Evolutionary conservation across 1,140 invertebrate species (phyloP).

Genomic region (Aporrectodea caliginosa): DNA sequence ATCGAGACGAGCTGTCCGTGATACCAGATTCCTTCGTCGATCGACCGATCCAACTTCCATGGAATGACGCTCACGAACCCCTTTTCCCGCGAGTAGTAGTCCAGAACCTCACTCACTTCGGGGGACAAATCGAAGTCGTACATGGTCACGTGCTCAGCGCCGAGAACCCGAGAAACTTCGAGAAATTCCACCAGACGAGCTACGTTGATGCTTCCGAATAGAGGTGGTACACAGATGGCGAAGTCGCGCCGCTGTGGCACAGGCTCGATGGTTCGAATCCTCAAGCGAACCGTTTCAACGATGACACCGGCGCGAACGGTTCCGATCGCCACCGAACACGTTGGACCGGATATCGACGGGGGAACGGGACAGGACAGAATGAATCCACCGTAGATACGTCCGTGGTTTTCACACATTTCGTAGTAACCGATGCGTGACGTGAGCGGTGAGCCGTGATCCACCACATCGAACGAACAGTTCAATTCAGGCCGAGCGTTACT

Average conservation of each 20-base stretch:
- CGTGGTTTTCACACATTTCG: conserved; percentile 53
- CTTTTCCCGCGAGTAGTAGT: conserved; percentile 6
- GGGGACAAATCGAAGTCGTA: conserved; percentile 41
- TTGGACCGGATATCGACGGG: conserved; percentile 16
- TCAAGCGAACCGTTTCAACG: not conserved
- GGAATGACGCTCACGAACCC: conserved; percentile 12
- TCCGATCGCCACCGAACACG: conserved; percentile 18
- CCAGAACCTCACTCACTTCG: conserved; percentile 28
- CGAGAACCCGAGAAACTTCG: conserved; percentile 47
- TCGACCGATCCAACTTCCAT: not conserved
- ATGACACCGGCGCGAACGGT: not conserved
- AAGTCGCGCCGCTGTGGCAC: not conserved
- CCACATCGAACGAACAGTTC: conserved; percentile 8
- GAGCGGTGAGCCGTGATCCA: not conserved
- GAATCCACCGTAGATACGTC: conserved; percentile 43
- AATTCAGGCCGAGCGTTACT: not conserved
- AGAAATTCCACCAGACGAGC: conserved; percentile 48
- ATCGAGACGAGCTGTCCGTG: conserved; percentile 49
- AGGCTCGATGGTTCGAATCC: not conserved
- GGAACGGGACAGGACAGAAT: conserved; percentile 48
- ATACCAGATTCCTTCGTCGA: conserved; percentile 44
- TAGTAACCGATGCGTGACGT: conserved; percentile 27
- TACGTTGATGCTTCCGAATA: conserved; percentile 46
- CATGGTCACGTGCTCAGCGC: conserved; percentile 44
- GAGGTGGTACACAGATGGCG: conserved; percentile 48